Evolutionary conservation across 1,140 invertebrate species (phyloP).

Genomic region (Hypothenemus hampei): DNA sequence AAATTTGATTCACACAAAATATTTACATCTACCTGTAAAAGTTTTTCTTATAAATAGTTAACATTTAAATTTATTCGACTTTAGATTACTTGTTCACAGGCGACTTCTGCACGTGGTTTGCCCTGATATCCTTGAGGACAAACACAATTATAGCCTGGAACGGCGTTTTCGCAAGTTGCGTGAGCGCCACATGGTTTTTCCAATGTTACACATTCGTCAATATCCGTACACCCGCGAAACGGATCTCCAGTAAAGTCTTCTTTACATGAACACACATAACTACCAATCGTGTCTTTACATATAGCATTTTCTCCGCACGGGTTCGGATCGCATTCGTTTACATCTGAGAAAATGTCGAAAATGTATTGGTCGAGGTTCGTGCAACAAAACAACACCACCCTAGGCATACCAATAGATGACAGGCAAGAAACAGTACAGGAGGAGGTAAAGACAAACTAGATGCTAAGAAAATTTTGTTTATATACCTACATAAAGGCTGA

Average conservation of each 20-base stretch:
- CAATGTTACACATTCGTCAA: conserved; percentile 81
- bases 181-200: conserved; percentile 80
- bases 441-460: conserved; percentile 39
- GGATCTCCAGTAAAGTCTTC: conserved; percentile 82
- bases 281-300: conserved; percentile 82
- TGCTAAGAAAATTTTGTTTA: conserved; percentile 24
- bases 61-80: background rate
- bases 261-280: conserved; percentile 77
- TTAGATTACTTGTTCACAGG: conserved; percentile 72
- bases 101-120: conserved; percentile 73
- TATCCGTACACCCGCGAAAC: conserved; percentile 77
- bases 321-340: conserved; percentile 82
- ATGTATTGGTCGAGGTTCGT: conserved; percentile 16
- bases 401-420: conserved; percentile 37
- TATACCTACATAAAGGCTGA: conserved; percentile 29
- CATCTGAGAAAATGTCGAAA: conserved; percentile 64
- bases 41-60: too few species aligned
- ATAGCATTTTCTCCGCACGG: conserved; percentile 80
- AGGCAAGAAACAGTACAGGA: conserved; percentile 44
- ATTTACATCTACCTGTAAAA: conserved; percentile 76
- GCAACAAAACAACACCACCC: conserved; percentile 17
- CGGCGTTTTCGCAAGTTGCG: conserved; percentile 81
- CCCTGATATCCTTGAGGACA: conserved; percentile 85
- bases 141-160: conserved; percentile 80
- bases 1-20: conserved; percentile 83